phyloP scores from a whole-genome alignment of 2,797 vertebrate species.

The Amphiprion clarkii region DNA sequence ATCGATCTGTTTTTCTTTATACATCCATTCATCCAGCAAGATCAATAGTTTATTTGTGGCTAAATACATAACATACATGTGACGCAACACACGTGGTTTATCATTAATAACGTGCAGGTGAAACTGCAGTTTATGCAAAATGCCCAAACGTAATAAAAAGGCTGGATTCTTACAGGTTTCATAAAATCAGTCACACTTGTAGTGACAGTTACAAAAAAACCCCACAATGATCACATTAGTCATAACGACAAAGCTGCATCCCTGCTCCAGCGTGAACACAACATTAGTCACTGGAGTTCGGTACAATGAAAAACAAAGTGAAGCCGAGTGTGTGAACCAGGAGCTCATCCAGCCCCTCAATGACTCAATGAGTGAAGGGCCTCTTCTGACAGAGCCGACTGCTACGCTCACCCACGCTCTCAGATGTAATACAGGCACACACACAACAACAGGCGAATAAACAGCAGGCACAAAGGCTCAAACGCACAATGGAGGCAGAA shows the following conservation, averaged over 20 bases:
- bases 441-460: background rate
- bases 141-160: too few species aligned
- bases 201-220: constrained; percentile 5
- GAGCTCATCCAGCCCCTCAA: constrained; percentile 38
- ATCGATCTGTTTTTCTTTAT: background rate
- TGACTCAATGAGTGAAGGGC: constrained; percentile 64
- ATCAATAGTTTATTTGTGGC: constrained; percentile 17
- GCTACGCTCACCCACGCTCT: constrained; percentile 44
- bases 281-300: constrained; percentile 51
- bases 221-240: constrained; percentile 6
- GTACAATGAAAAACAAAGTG: constrained; percentile 31
- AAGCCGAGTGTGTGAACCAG: constrained; percentile 34
- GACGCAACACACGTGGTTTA: background rate
- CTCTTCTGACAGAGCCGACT: constrained; percentile 47
- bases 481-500: background rate
- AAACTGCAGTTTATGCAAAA: background rate
- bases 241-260: constrained; percentile 20
- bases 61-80: constrained; percentile 4
- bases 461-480: background rate
- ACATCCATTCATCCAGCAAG: background rate
- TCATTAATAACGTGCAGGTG: background rate
- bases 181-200: constrained; percentile 2
- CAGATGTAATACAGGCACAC: background rate
- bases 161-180: too few species aligned
- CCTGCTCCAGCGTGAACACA: constrained; percentile 18